Evolutionary conservation across 2,797 vertebrate species (phyloP).

Genomic region (Spinus olivaceus): DNA sequence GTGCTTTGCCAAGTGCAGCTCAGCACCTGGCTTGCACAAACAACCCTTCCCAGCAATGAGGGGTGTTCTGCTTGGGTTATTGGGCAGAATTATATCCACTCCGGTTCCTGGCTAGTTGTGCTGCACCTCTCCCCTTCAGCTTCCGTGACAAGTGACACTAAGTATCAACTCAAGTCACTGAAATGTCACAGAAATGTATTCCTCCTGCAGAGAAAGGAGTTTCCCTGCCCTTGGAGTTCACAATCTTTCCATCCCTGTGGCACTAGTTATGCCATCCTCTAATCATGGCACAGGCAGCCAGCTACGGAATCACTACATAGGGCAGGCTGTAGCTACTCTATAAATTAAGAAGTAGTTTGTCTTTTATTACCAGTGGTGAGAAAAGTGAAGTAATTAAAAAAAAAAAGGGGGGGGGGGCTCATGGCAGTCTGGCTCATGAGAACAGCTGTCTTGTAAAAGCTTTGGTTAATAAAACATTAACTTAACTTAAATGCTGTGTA

Average conservation of each 20-base stretch:
- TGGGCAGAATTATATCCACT: background rate
- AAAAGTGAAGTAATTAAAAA: background rate
- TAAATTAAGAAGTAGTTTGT: background rate
- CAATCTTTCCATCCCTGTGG: background rate
- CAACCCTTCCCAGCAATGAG: background rate
- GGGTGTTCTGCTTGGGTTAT: background rate
- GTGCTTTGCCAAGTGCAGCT: background rate
- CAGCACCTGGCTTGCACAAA: background rate
- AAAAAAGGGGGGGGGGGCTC: background rate
- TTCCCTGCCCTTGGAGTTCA: background rate
- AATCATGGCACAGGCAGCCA: background rate
- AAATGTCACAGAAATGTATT: background rate
- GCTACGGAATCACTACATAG: background rate
- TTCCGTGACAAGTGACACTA: accelerated
- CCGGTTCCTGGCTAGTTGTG: background rate
- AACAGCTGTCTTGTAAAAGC: background rate
- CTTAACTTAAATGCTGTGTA: background rate
- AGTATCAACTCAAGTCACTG: background rate
- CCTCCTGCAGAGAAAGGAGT: background rate
- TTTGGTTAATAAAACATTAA: slow-evolving; percentile 50
- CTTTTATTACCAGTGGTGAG: background rate
- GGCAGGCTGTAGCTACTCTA: background rate
- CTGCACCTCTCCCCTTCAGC: background rate
- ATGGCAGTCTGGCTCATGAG: background rate
- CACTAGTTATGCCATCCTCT: background rate